Percentiles rank a stretch among this genome's conserved stretches.
phyloP scores from a whole-genome alignment of 2,888 invertebrate genomes.

The Dryadula phaetusa region DNA sequence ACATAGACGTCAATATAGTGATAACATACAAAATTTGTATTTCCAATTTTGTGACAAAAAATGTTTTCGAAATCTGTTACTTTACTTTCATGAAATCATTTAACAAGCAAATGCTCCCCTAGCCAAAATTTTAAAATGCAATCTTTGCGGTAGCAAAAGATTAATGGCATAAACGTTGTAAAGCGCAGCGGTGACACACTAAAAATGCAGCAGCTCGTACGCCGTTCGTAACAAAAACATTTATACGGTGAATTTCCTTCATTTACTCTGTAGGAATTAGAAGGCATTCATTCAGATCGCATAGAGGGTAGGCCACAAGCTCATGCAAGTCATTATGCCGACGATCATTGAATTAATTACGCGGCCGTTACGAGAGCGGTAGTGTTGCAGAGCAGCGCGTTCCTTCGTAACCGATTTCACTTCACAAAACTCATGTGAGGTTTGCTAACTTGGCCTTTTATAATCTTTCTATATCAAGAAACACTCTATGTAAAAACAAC shows the following conservation, averaged over 20 bases:
- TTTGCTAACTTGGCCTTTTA: slow-evolving; percentile 43
- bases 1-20: neutral
- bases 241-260: slow-evolving; percentile 68
- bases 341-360: slow-evolving; percentile 83
- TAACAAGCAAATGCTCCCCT: slow-evolving; percentile 71
- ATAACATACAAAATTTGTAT: neutral
- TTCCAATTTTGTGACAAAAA: neutral
- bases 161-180: slow-evolving; percentile 76
- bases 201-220: slow-evolving; percentile 63
- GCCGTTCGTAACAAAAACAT: slow-evolving; percentile 64
- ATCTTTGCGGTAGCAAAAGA: slow-evolving; percentile 73
- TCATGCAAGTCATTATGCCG: slow-evolving; percentile 82
- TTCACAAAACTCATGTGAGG: slow-evolving; percentile 49
- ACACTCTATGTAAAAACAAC: neutral
- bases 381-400: slow-evolving; percentile 58
- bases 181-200: slow-evolving; percentile 69
- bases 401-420: slow-evolving; percentile 40
- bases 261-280: slow-evolving; percentile 74
- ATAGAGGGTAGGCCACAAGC: slow-evolving; percentile 65
- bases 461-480: slow-evolving; percentile 9
- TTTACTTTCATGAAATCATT: slow-evolving; percentile 61
- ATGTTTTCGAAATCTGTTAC: slow-evolving; percentile 51
- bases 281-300: slow-evolving; percentile 70
- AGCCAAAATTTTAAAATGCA: slow-evolving; percentile 78
- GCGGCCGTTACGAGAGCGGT: slow-evolving; percentile 63